phyloP scores from a whole-genome alignment of 1,140 invertebrate genomes.

The Asbolus verrucosus region DNA sequence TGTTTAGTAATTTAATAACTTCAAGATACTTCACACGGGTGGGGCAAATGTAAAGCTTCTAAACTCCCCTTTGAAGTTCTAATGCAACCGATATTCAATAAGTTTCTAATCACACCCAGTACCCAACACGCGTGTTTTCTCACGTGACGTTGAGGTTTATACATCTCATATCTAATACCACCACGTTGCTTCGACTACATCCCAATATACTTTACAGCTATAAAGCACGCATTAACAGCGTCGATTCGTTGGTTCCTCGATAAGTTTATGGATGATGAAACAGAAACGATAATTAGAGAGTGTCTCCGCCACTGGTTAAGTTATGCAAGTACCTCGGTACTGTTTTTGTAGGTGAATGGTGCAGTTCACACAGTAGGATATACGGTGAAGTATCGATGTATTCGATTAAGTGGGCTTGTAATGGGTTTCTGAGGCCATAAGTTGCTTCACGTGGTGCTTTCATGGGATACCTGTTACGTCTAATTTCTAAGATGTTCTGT shows the following conservation, averaged over 20 bases:
- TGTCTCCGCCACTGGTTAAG: constrained; percentile 24
- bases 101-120: background rate
- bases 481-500: constrained; percentile 24
- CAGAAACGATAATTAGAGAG: constrained; percentile 34
- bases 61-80: background rate
- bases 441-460: constrained; percentile 16
- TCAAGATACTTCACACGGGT: background rate
- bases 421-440: constrained; percentile 32
- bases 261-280: constrained; percentile 8
- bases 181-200: background rate
- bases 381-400: constrained; percentile 35
- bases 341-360: constrained; percentile 28
- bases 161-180: background rate
- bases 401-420: constrained; percentile 36
- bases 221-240: constrained; percentile 26
- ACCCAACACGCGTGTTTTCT: constrained; percentile 12
- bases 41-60: background rate
- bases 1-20: background rate
- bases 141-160: constrained; percentile 17
- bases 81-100: constrained; percentile 25
- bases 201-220: background rate
- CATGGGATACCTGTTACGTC: constrained; percentile 16
- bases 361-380: constrained; percentile 28
- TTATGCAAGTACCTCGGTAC: constrained; percentile 15
- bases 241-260: constrained; percentile 8